Percentiles rank a stretch among this genome's conserved stretches.
Conservation (phyloP, 2,888 invertebrate species). For the Acrobasis suavella region DNA sequence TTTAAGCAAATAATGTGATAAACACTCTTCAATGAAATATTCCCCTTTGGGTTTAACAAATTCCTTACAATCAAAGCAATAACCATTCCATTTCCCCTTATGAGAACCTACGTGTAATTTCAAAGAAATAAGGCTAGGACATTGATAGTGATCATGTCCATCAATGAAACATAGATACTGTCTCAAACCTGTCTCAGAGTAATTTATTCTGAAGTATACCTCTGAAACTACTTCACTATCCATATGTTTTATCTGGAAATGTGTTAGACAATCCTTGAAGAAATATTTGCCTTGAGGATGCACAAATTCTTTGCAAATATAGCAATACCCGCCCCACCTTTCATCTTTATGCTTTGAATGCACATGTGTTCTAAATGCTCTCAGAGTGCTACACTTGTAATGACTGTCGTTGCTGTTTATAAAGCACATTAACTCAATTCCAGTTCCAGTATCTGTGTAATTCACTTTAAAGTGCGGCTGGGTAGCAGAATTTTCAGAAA, state of each 20-base stretch:
- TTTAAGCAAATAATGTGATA: slow-evolving; percentile 28
- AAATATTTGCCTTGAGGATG: background rate
- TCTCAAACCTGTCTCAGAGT: slow-evolving; percentile 26
- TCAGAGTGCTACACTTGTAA: slow-evolving; percentile 43
- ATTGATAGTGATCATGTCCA: slow-evolving; percentile 7
- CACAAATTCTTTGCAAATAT: slow-evolving; percentile 6
- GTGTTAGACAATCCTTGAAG: slow-evolving; percentile 7
- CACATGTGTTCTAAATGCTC: slow-evolving; percentile 2
- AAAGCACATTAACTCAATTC: slow-evolving; percentile 68
- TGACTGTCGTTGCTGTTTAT: slow-evolving; percentile 60
- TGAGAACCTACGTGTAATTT: slow-evolving; percentile 3
- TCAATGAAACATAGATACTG: slow-evolving; percentile 26
- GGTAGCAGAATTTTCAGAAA: slow-evolving; percentile 41
- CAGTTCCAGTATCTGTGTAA: slow-evolving; percentile 44
- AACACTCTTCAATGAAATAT: slow-evolving; percentile 30
- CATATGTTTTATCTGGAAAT: slow-evolving; percentile 11
- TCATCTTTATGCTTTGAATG: slow-evolving; percentile 6
- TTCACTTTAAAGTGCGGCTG: slow-evolving; percentile 59
- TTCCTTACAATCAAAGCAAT: slow-evolving; percentile 7
- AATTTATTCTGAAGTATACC: slow-evolving; percentile 17
- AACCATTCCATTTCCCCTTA: slow-evolving; percentile 11
- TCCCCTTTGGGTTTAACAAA: slow-evolving; percentile 7
- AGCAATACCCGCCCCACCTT: slow-evolving; percentile 11
- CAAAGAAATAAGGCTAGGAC: background rate
- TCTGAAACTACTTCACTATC: slow-evolving; percentile 8